Evolutionary conservation across 2,888 invertebrate genomes (phyloP), one percentile per base, ranked within the genome.

Genomic region (Ornithoptera priamus): DNA sequence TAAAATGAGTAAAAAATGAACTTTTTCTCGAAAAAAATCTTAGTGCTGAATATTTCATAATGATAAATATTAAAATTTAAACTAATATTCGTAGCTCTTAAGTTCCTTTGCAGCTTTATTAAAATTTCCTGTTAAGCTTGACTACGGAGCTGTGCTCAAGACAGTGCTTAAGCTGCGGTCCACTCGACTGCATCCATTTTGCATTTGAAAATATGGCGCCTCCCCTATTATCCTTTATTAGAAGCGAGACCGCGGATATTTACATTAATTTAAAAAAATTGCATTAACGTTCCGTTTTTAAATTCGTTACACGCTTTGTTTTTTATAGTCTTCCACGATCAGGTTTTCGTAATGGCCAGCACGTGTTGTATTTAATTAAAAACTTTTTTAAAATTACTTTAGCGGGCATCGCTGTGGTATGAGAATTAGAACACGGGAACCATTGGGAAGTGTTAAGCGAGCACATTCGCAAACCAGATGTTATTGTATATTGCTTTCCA

Each of bases 301-400:
- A 82, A 84, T 84, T 85, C 84, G 72, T 72, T 71, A 79, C 85
- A 77, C 80, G 77, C 75, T 80, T 78, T 85, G 84, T 77, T 78
- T 78, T 85, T 85, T 85, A 85, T 85, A 74, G 82, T 78, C 74
- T 74, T 69, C 69, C 72, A 75, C 74, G 80, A 80, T 85, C 82
- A 81, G 78, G 77, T 80, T 79, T 76, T 72, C 75, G 75, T 77
- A 77, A 81, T 80, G 78, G 75, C 74, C 71, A 77, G 80, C 80
- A 79, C 82, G 82, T 83, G 81, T 80, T 77, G 53, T 61, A 53
- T 77, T 75, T 77, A 75, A 77, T 76, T 75, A 76, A 76, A 77
- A 77, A 75, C 70, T 67, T 71, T 72, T 17, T 5, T 62, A 53
- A 30, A 66, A 65, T 58, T 46, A 63, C 30, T 57, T 60, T 56